Conservation (phyloP, 2,113 vertebrate genomes). For the Spizaetus ornatus region DNA sequence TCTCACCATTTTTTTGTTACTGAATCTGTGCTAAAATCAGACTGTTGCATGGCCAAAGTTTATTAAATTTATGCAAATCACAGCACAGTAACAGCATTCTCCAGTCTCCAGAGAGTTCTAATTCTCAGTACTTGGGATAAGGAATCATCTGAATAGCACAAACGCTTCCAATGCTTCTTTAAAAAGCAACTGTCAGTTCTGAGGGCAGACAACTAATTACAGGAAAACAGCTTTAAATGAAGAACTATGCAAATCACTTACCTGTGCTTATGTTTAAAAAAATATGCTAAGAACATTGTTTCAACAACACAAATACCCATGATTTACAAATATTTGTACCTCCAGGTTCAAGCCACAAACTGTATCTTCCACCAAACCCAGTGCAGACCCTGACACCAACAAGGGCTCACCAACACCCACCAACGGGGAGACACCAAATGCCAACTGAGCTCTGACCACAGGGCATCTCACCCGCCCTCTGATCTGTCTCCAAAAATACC, state of each 20-base stretch:
- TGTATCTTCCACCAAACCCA: accelerated
- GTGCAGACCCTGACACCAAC: not conserved
- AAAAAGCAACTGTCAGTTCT: not conserved
- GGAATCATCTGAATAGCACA: not conserved
- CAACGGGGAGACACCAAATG: accelerated
- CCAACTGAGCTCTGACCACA: not conserved
- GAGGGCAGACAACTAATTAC: not conserved
- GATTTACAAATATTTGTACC: not conserved
- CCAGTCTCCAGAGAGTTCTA: not conserved
- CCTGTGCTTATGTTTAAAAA: not conserved
- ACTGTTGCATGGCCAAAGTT: not conserved
- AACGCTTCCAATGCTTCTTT: not conserved
- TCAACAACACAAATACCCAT: not conserved
- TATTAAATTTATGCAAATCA: not conserved
- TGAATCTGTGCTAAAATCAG: not conserved
- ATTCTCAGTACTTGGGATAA: not conserved
- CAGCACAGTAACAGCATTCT: not conserved
- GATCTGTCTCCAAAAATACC: not conserved
- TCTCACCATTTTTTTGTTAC: accelerated
- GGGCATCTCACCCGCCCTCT: not conserved
- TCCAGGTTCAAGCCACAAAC: not conserved
- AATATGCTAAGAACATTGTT: not conserved
- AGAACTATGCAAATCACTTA: not conserved
- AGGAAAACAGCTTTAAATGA: not conserved
- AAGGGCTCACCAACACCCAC: not conserved